Percentiles rank a stretch among this genome's conserved stretches.
Evolutionary conservation across 1,140 invertebrate species (phyloP).

Genomic region (Zophobas atratus): DNA sequence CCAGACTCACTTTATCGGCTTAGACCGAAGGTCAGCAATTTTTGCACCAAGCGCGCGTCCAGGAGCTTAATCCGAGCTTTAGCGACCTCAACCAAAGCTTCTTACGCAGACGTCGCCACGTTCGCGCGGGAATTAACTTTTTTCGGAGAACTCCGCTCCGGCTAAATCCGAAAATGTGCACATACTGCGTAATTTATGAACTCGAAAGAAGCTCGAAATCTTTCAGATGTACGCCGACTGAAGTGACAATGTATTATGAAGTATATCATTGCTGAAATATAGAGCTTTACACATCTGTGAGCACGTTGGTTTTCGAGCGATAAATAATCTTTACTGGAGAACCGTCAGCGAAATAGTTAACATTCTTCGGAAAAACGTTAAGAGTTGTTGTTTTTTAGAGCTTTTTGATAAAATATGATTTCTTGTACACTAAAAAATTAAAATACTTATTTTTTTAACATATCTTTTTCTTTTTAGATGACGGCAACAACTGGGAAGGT

Average conservation of each 20-base stretch:
- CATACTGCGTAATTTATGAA: conserved; percentile 44
- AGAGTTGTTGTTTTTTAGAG: no score
- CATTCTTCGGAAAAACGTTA: neutral
- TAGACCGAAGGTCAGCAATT: no score
- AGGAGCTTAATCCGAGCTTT: no score
- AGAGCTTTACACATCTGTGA: conserved; percentile 50
- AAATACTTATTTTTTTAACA: no score
- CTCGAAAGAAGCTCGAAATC: conserved; percentile 25
- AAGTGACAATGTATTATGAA: conserved; percentile 50
- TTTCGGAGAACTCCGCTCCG: neutral
- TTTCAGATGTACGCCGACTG: conserved; percentile 47
- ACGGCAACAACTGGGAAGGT: no score
- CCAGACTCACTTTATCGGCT: no score
- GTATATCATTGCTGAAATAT: conserved; percentile 49
- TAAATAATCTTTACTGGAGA: conserved; percentile 41
- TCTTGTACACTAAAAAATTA: no score
- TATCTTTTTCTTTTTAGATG: no score
- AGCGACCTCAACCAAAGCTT: neutral
- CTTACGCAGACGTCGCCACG: neutral
- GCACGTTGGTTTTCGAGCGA: conserved; percentile 40
- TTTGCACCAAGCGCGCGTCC: no score
- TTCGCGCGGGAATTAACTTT: neutral
- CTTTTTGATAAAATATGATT: no score
- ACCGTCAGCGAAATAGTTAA: conserved; percentile 25
- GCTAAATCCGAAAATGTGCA: conserved; percentile 5